These are phyloP conservation scores for Pocillopora meandrina DNA, from an alignment of 92 coral and sea anemone genomes.

Conservation along the genomic window DNA sequence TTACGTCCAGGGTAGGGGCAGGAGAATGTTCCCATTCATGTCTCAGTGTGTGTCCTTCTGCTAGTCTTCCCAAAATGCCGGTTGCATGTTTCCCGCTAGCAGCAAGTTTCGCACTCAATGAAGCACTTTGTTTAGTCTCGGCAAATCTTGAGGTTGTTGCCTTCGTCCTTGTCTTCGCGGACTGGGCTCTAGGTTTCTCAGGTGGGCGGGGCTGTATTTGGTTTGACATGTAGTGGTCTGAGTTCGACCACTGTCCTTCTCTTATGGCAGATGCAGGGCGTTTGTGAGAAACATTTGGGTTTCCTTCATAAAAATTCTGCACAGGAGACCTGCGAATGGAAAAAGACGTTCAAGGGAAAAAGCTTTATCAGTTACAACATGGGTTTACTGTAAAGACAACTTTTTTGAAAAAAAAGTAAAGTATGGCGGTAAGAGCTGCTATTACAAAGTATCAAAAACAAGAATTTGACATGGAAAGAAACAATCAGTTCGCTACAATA, in stretches of 20 bases:
- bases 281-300: constrained; percentile 3
- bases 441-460: no score
- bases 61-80: constrained; percentile 36
- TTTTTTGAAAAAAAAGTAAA: no score
- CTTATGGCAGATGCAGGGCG: constrained; percentile 22
- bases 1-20: constrained; percentile 28
- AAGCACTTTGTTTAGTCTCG: constrained; percentile 80
- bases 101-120: constrained; percentile 89
- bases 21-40: constrained; percentile 68
- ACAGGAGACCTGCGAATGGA: constrained; percentile 1
- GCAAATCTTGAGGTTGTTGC: constrained; percentile 63
- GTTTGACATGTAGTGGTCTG: constrained; percentile 49
- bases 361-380: no score
- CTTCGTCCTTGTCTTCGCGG: constrained; percentile 75
- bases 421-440: no score
- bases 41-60: constrained; percentile 27
- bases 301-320: constrained; percentile 1
- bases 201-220: constrained; percentile 78
- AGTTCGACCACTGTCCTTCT: constrained; percentile 30
- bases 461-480: no score
- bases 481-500: no score
- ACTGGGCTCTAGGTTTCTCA: constrained; percentile 80
- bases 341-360: neutral
- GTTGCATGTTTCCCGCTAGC: constrained; percentile 64
- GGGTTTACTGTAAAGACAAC: no score